These are phyloP conservation scores for Ciconia boyciana DNA, from an alignment of 2,113 vertebrate genomes.

Conservation along the genomic window DNA sequence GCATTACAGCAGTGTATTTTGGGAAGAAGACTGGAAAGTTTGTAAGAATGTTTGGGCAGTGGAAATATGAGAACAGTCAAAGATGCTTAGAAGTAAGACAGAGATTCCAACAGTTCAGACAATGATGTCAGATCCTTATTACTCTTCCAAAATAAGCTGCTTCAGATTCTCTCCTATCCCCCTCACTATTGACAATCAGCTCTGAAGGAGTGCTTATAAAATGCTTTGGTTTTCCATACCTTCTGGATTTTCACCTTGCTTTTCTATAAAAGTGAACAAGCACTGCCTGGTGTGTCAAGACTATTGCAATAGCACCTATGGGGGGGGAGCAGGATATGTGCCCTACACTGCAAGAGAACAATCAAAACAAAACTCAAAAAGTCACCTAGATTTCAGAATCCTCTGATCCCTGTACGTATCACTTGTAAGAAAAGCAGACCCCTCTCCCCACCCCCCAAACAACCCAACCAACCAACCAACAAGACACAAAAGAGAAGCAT, in stretches of 20 bases:
- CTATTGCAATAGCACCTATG: neutral
- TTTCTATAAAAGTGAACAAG: neutral
- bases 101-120: constrained; percentile 30
- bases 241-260: neutral
- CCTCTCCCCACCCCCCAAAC: neutral
- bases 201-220: neutral
- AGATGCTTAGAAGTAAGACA: constrained; percentile 33
- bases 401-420: neutral
- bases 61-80: neutral
- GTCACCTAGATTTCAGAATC: neutral
- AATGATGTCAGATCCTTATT: constrained; percentile 34
- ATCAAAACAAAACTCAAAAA: neutral
- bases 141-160: constrained; percentile 16
- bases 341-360: neutral
- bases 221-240: neutral
- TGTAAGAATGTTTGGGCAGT: neutral
- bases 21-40: constrained; percentile 41
- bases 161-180: neutral
- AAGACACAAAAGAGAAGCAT: neutral
- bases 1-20: neutral
- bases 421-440: neutral
- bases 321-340: fast-evolving
- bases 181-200: neutral
- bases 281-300: neutral
- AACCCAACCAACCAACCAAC: neutral